Evolutionary conservation across 2,113 vertebrate species (phyloP).

Genomic region (Poeciliopsis prolifica): DNA sequence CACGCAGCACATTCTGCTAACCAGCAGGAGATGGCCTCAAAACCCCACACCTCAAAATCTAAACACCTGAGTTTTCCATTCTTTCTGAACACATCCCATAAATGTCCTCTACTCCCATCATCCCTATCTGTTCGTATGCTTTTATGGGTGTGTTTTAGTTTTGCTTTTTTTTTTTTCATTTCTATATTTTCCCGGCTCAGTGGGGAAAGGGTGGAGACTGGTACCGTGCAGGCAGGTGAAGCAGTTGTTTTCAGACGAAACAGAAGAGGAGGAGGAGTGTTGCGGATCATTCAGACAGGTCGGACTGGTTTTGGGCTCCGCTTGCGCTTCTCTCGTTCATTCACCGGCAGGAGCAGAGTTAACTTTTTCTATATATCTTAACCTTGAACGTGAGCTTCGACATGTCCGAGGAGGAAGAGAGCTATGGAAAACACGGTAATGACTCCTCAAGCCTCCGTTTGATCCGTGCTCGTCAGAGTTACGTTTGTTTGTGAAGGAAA

Average conservation of each 20-base stretch:
- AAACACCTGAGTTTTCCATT: constrained; percentile 1
- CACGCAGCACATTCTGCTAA: background rate
- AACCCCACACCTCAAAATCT: constrained; percentile 44
- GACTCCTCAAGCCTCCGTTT: constrained; percentile 14
- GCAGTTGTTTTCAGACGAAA: constrained; percentile 19
- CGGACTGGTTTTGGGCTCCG: constrained; percentile 62
- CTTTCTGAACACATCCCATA: constrained; percentile 33
- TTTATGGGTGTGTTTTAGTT: background rate
- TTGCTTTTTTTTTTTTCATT: background rate
- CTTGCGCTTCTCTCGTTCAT: background rate
- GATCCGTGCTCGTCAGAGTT: background rate
- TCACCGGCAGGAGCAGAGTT: constrained; percentile 7
- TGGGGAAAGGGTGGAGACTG: constrained; percentile 27
- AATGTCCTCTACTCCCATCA: background rate
- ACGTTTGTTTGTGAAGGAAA: too few species aligned
- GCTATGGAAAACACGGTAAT: constrained; percentile 71
- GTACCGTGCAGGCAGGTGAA: constrained; percentile 51
- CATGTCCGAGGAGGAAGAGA: constrained; percentile 60
- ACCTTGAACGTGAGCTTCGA: constrained; percentile 23
- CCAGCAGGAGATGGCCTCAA: background rate
- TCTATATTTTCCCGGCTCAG: background rate
- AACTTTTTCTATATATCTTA: constrained; percentile 4
- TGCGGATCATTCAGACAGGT: constrained; percentile 54
- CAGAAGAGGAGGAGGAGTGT: constrained; percentile 54
- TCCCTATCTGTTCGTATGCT: background rate